Conservation (phyloP, 2,113 vertebrate species). For the Gadus macrocephalus region DNA sequence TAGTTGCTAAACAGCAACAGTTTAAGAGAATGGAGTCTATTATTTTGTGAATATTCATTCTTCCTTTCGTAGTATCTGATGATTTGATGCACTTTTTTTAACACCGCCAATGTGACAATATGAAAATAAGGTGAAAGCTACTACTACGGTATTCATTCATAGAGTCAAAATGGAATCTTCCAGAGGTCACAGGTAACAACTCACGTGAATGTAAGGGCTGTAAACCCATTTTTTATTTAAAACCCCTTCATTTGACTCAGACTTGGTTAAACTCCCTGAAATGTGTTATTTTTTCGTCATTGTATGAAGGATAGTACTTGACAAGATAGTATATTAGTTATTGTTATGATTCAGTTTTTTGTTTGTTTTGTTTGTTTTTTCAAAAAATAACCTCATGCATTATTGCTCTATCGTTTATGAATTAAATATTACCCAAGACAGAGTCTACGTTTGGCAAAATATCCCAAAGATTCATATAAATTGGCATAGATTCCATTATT, state of each 20-base stretch:
- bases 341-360: slow-evolving; percentile 36
- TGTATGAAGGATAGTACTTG: slow-evolving; percentile 64
- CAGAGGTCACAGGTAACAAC: background rate
- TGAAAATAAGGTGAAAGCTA: too few species aligned
- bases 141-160: too few species aligned
- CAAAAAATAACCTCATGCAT: slow-evolving; percentile 81
- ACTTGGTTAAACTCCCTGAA: slow-evolving; percentile 71
- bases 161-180: too few species aligned
- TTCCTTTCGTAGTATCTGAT: too few species aligned
- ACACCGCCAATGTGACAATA: too few species aligned
- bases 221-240: too few species aligned
- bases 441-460: slow-evolving; percentile 70
- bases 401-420: slow-evolving; percentile 77
- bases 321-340: slow-evolving; percentile 69
- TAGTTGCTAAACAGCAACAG: too few species aligned
- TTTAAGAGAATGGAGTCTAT: too few species aligned
- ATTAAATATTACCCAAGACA: slow-evolving; percentile 76
- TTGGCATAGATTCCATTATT: slow-evolving; percentile 82
- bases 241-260: too few species aligned
- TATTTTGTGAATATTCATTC: too few species aligned
- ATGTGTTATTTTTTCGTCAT: slow-evolving; percentile 61
- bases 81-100: too few species aligned
- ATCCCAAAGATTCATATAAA: slow-evolving; percentile 74
- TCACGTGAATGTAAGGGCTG: background rate
- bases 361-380: slow-evolving; percentile 37